Evolutionary conservation across 2,113 vertebrate genomes (phyloP), one percentile per base, ranked within the genome.

Genomic region (Sinosuthora webbiana): DNA sequence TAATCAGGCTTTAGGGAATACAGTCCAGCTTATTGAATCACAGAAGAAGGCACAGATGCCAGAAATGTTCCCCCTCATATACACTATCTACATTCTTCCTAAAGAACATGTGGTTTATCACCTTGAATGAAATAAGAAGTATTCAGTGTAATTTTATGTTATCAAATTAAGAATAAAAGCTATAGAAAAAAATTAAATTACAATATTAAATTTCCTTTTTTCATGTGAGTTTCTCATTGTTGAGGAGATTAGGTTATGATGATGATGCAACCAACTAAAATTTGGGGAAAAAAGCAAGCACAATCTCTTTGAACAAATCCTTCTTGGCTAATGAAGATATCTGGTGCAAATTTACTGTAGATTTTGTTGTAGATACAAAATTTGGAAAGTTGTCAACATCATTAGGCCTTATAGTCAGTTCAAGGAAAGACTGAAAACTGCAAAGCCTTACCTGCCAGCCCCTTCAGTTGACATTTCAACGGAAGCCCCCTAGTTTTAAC

Each of bases 381-480:
- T 59, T 59, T 87, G 23, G 22, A 74, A 96, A 81, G 12, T 18
- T 74, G 10, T 65, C 59, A 37, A 8, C 63, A 21, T 24, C 23
- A 53, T 70, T 74, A 50, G 6, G 4, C 53, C 25, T 63, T 55
- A 56, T 4, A 50, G 12, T 42, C 15, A 49, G 7, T 44, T 57
- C 68, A 74, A 89, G 9, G 21, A 35, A 57, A 69, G 17, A 50
- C 9, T 50, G 45, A 81, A 83, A 88, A 62, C 3, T 37, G 15
- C 19, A 11, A 60, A 55, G 5, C 3, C 18, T 22, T 6, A 10
- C 24, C 11, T 33, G 6, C 13, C 10, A 19, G 6, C 2, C 2
- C 3, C 10, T 1, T 6, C 11, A 20, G 4, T 2, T 69, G 44
- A 37, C 2, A 64, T 44, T 90, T 81, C 21, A 50, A 52, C 10